Percentiles rank a stretch among this genome's conserved stretches.
These are phyloP conservation scores for Monopterus albus DNA, from an alignment of 2,113 vertebrate species.

Conservation along the genomic window DNA sequence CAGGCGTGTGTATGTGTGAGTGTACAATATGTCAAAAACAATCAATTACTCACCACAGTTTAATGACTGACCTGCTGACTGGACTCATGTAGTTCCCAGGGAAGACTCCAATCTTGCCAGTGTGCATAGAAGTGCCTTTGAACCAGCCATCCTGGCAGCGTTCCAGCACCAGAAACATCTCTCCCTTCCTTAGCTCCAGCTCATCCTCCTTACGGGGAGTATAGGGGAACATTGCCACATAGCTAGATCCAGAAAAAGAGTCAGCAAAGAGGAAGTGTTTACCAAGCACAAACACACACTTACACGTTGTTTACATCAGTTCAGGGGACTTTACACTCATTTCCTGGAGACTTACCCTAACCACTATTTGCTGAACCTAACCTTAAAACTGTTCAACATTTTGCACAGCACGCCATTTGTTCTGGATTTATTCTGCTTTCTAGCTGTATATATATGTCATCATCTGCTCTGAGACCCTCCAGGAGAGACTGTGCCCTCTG, in stretches of 20 bases:
- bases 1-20: not conserved
- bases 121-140: conserved; percentile 99
- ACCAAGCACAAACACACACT: not conserved
- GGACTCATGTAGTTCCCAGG: conserved; percentile 99
- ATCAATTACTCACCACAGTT: conserved; percentile 38
- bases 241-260: conserved; percentile 53
- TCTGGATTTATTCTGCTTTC: conserved; percentile 15
- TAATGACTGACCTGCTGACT: conserved; percentile 85
- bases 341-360: no score
- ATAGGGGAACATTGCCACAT: conserved; percentile 95
- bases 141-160: conserved; percentile 99
- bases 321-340: no score
- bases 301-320: no score
- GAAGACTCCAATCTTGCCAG: conserved; percentile 97
- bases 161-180: conserved; percentile 98
- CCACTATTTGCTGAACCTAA: no score
- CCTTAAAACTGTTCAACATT: not conserved
- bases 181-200: conserved; percentile 94
- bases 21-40: conserved; percentile 5
- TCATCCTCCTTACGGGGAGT: conserved; percentile 96
- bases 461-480: conserved; percentile 39
- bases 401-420: conserved; percentile 27
- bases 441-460: conserved; percentile 42
- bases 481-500: conserved; percentile 35
- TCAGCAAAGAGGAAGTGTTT: conserved; percentile 12